phyloP scores from a whole-genome alignment of 1,140 invertebrate genomes.

The Atta cephalotes region DNA sequence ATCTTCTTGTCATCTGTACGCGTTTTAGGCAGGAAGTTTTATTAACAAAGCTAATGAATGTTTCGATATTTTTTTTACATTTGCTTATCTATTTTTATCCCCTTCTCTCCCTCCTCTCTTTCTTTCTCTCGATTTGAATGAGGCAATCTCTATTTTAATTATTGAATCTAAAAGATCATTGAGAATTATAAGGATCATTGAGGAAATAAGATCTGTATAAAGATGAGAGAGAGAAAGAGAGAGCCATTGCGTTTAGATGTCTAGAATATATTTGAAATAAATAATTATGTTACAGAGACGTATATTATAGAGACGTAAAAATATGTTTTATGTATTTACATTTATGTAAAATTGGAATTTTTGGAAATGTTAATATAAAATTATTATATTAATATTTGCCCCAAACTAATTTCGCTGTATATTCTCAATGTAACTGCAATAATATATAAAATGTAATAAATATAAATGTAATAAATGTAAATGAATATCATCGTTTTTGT shows the following conservation, averaged over 20 bases:
- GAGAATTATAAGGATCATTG: not conserved
- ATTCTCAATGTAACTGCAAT: not conserved
- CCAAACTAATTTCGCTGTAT: not conserved
- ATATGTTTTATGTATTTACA: not conserved
- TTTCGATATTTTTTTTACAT: not conserved
- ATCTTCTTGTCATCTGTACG: not conserved
- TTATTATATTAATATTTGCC: not conserved
- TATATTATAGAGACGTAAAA: not conserved
- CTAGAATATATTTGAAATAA: not conserved
- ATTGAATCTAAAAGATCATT: not conserved
- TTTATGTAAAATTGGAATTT: not conserved
- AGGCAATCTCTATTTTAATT: not conserved
- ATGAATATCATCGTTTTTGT: not conserved
- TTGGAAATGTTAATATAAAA: constrained; percentile 3
- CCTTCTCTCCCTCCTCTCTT: too few species aligned
- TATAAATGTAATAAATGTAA: not conserved
- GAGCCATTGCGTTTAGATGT: too few species aligned
- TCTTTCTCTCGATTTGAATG: not conserved
- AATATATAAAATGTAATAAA: not conserved
- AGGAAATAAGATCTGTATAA: not conserved
- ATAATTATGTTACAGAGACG: not conserved
- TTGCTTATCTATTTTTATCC: not conserved
- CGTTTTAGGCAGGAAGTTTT: not conserved
- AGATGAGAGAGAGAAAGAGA: not conserved
- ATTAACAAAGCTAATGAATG: not conserved